Evolutionary conservation across 2,888 invertebrate species (phyloP), one percentile per base, ranked within the genome.

Genomic region (Caenorhabditis sp.): DNA sequence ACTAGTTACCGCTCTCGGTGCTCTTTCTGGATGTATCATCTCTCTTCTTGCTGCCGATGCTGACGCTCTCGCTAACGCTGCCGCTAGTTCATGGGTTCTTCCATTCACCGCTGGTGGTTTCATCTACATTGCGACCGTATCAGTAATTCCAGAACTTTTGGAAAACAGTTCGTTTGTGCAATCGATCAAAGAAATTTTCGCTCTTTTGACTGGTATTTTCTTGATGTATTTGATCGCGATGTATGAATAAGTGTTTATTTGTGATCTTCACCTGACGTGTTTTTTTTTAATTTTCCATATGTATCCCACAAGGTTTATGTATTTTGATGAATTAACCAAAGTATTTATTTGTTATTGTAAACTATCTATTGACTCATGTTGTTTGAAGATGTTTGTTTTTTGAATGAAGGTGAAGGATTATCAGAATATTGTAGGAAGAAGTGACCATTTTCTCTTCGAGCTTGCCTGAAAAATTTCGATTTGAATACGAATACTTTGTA

Each of bases 71-170:
- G 85, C 86, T n/a, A 85, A 87, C 36, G 81, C 84, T 14, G 89
- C 93, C 73, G 93, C 94, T 6, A 76, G 71, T 54, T 76, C 92
- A 6, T 94, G 96, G 92, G 93, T 99, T 63, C 90, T 99, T 66
- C 97, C 99, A 17, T 97, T 99, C 81, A 88, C 88, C 50, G 85
- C 85, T 50, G 88, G 88, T 14, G 90, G 99, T n/a, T 99, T 99
- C 88, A 99, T 99, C 88, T 99, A 99, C 89, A 97, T 99, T 84
- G 99, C 99, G 23, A 95, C 97, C 21, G 99, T 99, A 0, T 97
- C 97, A 76, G 95, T 99, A 24, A 94, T 99, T 87, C 99, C 99
- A 10, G 97, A 99, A 89, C 91, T 99, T 58, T 90, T 99, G 79
- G 93, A 94, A 88, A 95, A 95, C 55, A 81, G 82, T 51, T 82